A percentile compares a stretch with the other conserved stretches of the same genome.
phyloP scores from a whole-genome alignment of 2,797 vertebrate genomes.

The Mallotus villosus region DNA sequence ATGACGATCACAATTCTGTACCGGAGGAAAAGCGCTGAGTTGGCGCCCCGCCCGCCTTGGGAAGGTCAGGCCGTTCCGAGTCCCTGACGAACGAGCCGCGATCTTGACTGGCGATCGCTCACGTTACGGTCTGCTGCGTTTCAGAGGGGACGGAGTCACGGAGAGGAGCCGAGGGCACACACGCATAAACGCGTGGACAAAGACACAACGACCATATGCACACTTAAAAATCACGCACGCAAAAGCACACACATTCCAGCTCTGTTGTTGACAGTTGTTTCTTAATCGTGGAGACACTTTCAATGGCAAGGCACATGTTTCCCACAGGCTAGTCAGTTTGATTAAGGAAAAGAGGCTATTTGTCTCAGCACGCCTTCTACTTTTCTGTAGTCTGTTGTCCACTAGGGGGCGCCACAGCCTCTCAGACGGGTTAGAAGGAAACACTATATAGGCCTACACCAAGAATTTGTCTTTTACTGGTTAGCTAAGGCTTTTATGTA shows the following conservation, averaged over 20 bases:
- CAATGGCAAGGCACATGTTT: no score
- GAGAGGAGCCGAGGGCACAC: constrained; percentile 1
- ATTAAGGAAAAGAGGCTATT: background rate
- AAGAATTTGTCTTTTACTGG: background rate
- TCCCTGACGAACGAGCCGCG: constrained; percentile 62
- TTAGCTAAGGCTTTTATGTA: background rate
- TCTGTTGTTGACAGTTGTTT: no score
- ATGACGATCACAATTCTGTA: constrained; percentile 53
- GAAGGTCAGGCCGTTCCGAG: constrained; percentile 63
- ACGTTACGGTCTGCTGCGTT: constrained; percentile 55
- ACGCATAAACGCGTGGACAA: no score
- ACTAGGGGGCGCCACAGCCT: constrained; percentile 45
- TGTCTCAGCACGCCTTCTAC: background rate
- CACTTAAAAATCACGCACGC: no score
- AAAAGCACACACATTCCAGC: no score
- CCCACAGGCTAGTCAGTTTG: background rate
- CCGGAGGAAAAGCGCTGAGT: constrained; percentile 59
- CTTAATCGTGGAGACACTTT: no score
- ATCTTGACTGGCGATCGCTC: background rate
- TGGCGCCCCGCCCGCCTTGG: constrained; percentile 46
- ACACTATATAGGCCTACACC: background rate
- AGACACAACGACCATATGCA: no score
- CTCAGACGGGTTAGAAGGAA: constrained; percentile 58
- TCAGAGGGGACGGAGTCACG: constrained; percentile 18
- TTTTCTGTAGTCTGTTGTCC: constrained; percentile 20